phyloP scores from a whole-genome alignment of 2,797 vertebrate genomes.

The Xyrichtys novacula region DNA sequence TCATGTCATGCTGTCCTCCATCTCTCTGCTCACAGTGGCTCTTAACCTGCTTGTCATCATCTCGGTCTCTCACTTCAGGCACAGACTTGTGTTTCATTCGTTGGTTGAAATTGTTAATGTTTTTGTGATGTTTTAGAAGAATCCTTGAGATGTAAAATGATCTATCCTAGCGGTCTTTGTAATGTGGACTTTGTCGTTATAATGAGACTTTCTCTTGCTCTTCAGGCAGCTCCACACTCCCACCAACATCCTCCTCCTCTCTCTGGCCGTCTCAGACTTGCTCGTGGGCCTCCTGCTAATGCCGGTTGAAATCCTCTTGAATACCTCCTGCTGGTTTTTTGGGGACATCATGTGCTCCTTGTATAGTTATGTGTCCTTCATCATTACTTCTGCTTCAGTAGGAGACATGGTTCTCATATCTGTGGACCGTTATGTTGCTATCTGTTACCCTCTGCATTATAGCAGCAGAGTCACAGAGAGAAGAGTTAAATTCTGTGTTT shows the following conservation, averaged over 20 bases:
- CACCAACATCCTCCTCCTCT: slow-evolving; percentile 55
- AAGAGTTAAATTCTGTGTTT: slow-evolving; percentile 33
- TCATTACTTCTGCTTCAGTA: slow-evolving; percentile 33
- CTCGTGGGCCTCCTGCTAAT: slow-evolving; percentile 26
- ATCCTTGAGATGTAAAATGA: no score
- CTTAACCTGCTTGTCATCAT: slow-evolving; percentile 80
- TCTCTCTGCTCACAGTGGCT: slow-evolving; percentile 50
- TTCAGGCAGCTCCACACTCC: slow-evolving; percentile 49
- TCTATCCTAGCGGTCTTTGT: no score
- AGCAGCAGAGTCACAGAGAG: slow-evolving; percentile 13
- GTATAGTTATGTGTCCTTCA: slow-evolving; percentile 4
- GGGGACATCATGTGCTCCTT: slow-evolving; percentile 34
- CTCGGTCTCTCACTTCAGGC: slow-evolving; percentile 27
- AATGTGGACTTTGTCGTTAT: neutral
- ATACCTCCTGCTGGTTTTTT: slow-evolving; percentile 37
- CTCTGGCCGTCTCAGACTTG: slow-evolving; percentile 48
- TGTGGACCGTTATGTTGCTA: slow-evolving; percentile 48
- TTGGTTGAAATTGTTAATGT: no score
- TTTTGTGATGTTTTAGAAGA: no score
- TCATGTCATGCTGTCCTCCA: slow-evolving; percentile 31
- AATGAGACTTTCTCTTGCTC: neutral
- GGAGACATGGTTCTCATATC: slow-evolving; percentile 58
- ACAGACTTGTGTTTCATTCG: neutral
- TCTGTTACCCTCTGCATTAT: slow-evolving; percentile 42
- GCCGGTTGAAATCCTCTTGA: neutral